These are phyloP conservation scores for Carpatolechia fugitivella DNA, from an alignment of 2,888 invertebrate genomes.

Conservation along the genomic window DNA sequence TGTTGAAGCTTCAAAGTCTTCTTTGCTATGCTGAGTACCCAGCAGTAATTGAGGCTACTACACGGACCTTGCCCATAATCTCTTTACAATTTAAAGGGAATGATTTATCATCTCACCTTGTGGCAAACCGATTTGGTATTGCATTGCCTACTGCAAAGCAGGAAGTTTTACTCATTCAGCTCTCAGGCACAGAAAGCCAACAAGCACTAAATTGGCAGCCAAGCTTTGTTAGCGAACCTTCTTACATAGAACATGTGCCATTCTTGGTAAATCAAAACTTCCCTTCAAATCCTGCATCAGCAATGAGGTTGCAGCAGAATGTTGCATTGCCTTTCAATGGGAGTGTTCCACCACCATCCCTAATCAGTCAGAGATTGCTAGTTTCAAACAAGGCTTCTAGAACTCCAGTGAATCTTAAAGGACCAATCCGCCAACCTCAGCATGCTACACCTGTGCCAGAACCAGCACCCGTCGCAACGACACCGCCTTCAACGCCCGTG, in stretches of 20 bases:
- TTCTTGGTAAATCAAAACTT: conserved; percentile 67
- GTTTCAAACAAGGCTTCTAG: conserved; percentile 52
- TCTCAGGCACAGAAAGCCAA: conserved; percentile 39
- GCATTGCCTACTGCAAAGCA: conserved; percentile 68
- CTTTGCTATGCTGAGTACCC: conserved; percentile 66
- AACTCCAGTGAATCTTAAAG: conserved; percentile 54
- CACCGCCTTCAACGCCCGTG: conserved; percentile 29
- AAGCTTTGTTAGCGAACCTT: conserved; percentile 42
- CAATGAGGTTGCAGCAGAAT: conserved; percentile 65
- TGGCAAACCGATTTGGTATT: conserved; percentile 65
- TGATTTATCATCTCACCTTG: conserved; percentile 70
- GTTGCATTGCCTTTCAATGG: conserved; percentile 56
- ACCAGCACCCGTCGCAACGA: conserved; percentile 24
- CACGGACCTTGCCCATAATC: conserved; percentile 60
- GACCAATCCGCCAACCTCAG: conserved; percentile 58
- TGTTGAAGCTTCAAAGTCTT: conserved; percentile 59
- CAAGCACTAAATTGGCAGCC: conserved; percentile 51
- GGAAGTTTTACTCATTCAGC: conserved; percentile 55
- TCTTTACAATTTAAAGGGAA: conserved; percentile 68
- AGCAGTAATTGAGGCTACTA: conserved; percentile 56
- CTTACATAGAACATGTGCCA: conserved; percentile 62
- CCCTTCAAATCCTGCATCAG: conserved; percentile 65
- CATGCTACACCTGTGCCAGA: conserved; percentile 30
- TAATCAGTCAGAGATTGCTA: conserved; percentile 56
- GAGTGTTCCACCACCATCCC: conserved; percentile 44